Evolutionary conservation across 2,888 invertebrate species (phyloP).

Genomic region (Papilio gigon): DNA sequence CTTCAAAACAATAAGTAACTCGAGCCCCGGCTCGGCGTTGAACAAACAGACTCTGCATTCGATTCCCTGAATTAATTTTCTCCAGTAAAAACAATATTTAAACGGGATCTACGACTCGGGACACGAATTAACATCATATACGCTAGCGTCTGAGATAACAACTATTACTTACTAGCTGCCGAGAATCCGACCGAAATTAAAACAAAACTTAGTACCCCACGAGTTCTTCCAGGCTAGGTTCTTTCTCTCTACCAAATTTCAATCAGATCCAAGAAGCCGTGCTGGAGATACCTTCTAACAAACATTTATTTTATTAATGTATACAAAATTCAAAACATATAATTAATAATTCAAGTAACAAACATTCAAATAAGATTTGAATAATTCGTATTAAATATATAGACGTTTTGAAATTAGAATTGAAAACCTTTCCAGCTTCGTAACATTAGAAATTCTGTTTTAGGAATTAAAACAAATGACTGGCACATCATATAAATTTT

Average conservation of each 20-base stretch:
- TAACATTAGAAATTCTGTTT: neutral
- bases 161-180: too few species aligned
- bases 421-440: neutral
- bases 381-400: neutral
- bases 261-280: too few species aligned
- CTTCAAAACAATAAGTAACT: slow-evolving; percentile 18
- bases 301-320: too few species aligned
- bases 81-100: slow-evolving; percentile 28
- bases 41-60: slow-evolving; percentile 17
- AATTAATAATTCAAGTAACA: slow-evolving; percentile 3
- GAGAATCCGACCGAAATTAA: too few species aligned
- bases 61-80: slow-evolving; percentile 31
- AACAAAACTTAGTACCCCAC: too few species aligned
- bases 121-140: slow-evolving; percentile 22
- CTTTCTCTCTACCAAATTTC: too few species aligned
- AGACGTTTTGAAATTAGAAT: neutral
- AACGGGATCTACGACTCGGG: slow-evolving; percentile 13
- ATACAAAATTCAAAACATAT: neutral
- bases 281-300: too few species aligned
- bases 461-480: neutral
- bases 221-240: too few species aligned
- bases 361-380: neutral
- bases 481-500: neutral
- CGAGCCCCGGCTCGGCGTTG: neutral
- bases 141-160: slow-evolving; percentile 12